phyloP scores from a whole-genome alignment of 2,113 vertebrate genomes.

The Zosterops borbonicus region DNA sequence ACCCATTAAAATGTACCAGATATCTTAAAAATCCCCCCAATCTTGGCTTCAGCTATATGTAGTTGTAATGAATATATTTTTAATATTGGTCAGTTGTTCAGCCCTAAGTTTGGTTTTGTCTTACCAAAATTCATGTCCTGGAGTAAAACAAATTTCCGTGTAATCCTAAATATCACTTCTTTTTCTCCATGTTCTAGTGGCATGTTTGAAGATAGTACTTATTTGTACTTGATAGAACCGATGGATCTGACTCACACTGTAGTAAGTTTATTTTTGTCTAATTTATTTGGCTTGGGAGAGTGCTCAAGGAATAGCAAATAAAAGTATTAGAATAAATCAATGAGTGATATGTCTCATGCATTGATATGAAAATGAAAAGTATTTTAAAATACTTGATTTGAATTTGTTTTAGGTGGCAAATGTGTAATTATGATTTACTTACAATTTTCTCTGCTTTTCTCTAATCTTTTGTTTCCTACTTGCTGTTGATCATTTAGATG shows the following conservation, averaged over 20 bases:
- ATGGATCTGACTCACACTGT: slow-evolving; percentile 81
- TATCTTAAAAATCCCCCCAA: neutral
- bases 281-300: neutral
- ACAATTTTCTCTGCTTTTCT: neutral
- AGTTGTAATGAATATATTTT: neutral
- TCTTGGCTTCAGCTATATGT: neutral
- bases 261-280: slow-evolving; percentile 78
- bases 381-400: neutral
- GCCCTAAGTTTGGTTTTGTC: neutral
- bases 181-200: slow-evolving; percentile 77
- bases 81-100: neutral
- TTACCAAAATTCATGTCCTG: neutral
- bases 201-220: slow-evolving; percentile 90
- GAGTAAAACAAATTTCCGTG: neutral
- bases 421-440: neutral
- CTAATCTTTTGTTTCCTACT: neutral
- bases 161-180: neutral
- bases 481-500: neutral
- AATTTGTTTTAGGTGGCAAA: neutral
- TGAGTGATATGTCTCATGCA: neutral
- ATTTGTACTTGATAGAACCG: slow-evolving; percentile 90
- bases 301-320: neutral
- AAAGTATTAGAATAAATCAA: neutral
- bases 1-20: neutral
- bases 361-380: neutral